phyloP scores from a whole-genome alignment of 2,113 vertebrate genomes.

The Ammodytes dubius region DNA sequence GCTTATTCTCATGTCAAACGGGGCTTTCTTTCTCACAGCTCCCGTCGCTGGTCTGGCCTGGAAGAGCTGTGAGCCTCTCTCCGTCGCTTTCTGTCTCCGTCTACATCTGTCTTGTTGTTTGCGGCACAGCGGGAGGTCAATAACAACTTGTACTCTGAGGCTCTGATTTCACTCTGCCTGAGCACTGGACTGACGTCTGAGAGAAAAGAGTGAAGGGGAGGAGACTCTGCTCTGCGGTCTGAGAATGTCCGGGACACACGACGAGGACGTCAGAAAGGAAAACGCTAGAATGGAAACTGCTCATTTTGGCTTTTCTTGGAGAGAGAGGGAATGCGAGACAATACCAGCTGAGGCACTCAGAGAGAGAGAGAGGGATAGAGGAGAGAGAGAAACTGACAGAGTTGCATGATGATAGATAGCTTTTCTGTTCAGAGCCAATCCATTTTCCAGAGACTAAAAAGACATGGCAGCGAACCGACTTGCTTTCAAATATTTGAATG shows the following conservation, averaged over 20 bases:
- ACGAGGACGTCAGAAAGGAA: conserved; percentile 39
- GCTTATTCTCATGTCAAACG: conserved; percentile 57
- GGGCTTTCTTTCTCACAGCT: conserved; percentile 49
- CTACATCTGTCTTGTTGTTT: conserved; percentile 32
- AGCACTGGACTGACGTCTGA: conserved; percentile 30
- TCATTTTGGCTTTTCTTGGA: conserved; percentile 39
- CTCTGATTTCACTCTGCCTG: conserved; percentile 35
- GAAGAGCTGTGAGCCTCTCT: conserved; percentile 22
- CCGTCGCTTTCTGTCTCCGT: conserved; percentile 20
- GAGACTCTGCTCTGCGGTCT: conserved; percentile 50
- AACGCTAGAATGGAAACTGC: conserved; percentile 33
- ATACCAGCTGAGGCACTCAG: conserved; percentile 28
- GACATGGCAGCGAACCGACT: conserved; percentile 20
- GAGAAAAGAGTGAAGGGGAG: conserved; percentile 21
- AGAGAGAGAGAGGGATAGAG: conserved; percentile 26
- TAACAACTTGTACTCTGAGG: conserved; percentile 34
- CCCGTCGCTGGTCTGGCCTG: conserved; percentile 26
- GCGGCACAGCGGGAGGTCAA: conserved; percentile 37
- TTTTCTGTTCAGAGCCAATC: conserved; percentile 43
- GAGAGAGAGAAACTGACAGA: conserved; percentile 44
- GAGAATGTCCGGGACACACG: conserved; percentile 44
- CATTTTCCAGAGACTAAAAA: conserved; percentile 62
- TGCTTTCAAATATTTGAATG: conserved; percentile 30
- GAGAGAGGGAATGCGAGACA: conserved; percentile 25
- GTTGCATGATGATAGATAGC: conserved; percentile 57